Base-by-base conservation (phyloP, 1,140 invertebrate genomes). In the Drosophila nigromelanica region DNA sequence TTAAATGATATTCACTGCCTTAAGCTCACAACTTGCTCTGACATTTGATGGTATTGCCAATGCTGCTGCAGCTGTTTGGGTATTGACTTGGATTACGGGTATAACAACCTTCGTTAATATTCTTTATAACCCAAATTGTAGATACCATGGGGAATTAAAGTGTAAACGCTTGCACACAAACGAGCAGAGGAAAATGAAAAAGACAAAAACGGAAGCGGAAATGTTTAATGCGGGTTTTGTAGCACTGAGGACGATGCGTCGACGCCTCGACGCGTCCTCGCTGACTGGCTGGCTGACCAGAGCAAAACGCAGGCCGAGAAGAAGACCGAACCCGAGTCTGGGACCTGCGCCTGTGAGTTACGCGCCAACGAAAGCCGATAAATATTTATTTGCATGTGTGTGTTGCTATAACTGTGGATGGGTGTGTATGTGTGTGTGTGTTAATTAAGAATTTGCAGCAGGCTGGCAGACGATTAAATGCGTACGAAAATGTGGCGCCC, bases 401-500 rank as follows among this genome's bases (percentile, higher is more conserved):
- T 24, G 58, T 33, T 27, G 4, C 27, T 27, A 27, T 27, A 24
- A 1, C 27, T 39, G 37, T 33, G 35, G 54, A 21, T 48, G 47
- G 11, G 27, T 45, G 30, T 51, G 50, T 39, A 48, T 40, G 24
- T 45, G 40, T 74, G 72, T 74, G 71, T 73, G 75, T 83, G 79
- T 82, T 82, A 82, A 82, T 82, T 83, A 82, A 76, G 80, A 82
- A 82, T 82, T 79, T 76, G 80, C 80, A 73, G 51, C 68, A 63
- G 80, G 76, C 75, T 75, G 76, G 64, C 79, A 68, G 58, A 83
- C 72, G 76, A 82, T 78, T 82, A 83, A 82, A 76, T 83, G 80
- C 71, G 62, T 72, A 83, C 62, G 80, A 68, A 83, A 76, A 80
- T 80, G 78, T 73, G 50, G 45, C 68, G 61, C 50, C 76, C 66